Conservation (phyloP, 2,888 invertebrate species). For the Eristalis intricaria region DNA sequence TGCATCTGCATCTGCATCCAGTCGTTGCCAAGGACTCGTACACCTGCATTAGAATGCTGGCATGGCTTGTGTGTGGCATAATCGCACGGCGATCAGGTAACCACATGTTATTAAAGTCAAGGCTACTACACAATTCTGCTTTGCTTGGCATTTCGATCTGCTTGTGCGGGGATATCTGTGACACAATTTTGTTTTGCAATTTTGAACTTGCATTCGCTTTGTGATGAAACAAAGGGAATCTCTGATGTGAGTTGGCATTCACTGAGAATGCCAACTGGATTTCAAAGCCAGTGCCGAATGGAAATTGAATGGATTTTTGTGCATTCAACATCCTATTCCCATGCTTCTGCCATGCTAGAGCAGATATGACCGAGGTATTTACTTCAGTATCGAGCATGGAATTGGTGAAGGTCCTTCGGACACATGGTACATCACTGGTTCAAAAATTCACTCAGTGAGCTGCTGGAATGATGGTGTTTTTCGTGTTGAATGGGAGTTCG, state of each 20-base stretch:
- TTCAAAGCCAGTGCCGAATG: too few relatives aligned
- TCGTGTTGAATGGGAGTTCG: neutral
- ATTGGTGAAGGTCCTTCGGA: too few relatives aligned
- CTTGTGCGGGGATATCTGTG: neutral
- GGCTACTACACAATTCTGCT: neutral
- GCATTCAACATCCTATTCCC: too few relatives aligned
- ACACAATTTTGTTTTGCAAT: neutral
- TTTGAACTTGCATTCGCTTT: neutral
- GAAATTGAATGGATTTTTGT: too few relatives aligned
- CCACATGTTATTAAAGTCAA: neutral
- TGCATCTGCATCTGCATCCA: neutral
- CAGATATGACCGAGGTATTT: too few relatives aligned
- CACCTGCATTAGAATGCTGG: neutral
- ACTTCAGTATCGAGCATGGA: too few relatives aligned
- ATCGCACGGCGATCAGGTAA: neutral
- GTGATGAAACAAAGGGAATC: neutral
- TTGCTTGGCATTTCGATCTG: neutral
- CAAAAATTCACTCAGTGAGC: too few relatives aligned
- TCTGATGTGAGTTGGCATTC: neutral
- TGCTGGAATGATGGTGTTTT: too few relatives aligned
- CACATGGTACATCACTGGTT: too few relatives aligned
- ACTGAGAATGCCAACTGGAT: too few relatives aligned
- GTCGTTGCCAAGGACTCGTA: neutral
- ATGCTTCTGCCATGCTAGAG: too few relatives aligned
- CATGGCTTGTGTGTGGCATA: neutral